Percentiles rank a stretch among this genome's conserved stretches.
These are phyloP conservation scores for Nomada lathburiana DNA, from an alignment of 2,888 invertebrate genomes.

Conservation along the genomic window DNA sequence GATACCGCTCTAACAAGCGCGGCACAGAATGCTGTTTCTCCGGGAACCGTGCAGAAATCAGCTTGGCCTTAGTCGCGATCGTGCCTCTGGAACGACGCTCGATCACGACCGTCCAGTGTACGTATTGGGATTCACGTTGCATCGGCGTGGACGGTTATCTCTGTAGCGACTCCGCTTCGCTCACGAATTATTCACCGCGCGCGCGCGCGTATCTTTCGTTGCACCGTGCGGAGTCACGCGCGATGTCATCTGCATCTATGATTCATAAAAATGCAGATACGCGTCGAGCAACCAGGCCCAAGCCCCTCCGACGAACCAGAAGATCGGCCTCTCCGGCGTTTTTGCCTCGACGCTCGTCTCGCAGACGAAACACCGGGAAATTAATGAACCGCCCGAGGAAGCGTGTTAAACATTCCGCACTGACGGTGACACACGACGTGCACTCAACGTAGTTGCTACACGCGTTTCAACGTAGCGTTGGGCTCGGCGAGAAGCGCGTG, in stretches of 20 bases:
- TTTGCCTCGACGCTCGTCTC: neutral
- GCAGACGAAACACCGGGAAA: neutral
- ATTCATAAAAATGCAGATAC: conserved; percentile 19
- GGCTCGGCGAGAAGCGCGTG: conserved; percentile 63
- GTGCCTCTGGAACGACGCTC: neutral
- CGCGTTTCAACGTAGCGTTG: conserved; percentile 49
- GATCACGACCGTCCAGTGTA: neutral
- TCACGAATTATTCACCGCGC: conserved; percentile 31
- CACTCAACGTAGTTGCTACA: conserved; percentile 52
- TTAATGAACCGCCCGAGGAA: conserved; percentile 18
- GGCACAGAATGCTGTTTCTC: conserved; percentile 1
- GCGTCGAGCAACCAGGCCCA: neutral
- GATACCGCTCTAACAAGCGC: conserved; percentile 2
- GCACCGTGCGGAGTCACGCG: conserved; percentile 17
- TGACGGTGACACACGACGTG: conserved; percentile 22
- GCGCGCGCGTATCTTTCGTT: conserved; percentile 10
- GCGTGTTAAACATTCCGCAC: conserved; percentile 17
- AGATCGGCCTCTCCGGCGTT: no score
- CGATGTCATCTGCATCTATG: conserved; percentile 7
- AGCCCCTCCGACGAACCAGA: neutral
- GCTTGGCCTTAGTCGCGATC: neutral
- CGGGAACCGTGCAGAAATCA: conserved; percentile 2
- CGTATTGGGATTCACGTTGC: conserved; percentile 15
- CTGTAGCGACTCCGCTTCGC: neutral
- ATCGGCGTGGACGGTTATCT: conserved; percentile 4